Evolutionary conservation across 2,113 vertebrate species (phyloP), one percentile per base, ranked within the genome.

Genomic region (Castor canadensis): DNA sequence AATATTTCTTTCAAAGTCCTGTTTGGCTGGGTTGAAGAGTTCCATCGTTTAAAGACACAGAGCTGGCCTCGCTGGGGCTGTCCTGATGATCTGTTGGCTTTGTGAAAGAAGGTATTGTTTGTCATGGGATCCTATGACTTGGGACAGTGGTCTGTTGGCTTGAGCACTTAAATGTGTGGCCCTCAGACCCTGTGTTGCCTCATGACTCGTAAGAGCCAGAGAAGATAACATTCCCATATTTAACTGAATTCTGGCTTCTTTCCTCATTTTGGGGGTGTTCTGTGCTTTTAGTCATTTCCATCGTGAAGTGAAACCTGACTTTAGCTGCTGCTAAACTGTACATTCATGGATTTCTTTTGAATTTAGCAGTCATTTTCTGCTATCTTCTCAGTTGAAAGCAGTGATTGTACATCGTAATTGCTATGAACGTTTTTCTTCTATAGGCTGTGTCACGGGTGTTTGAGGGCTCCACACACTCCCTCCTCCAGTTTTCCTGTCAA

Each of bases 41-140:
- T 88, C 85, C 62, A 16, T 85, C 85, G 10, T 28, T 60, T 60
- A 60, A 60, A 60, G 28, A 60, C 6, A 95, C 86, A 30, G 64
- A 9, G 12, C 40, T 60, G 43, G 28, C 54, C 49, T 49, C 26
- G 30, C 69, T 30, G 35, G 49, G 69, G 58, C 71, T 30, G 83
- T 96, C 89, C 47, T 17, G 47, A 30, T 72, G 58, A 40, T 94
- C 28, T 40, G 4, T 54, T 76, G 92, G 64, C 84, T 89, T 95
- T 49, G 15, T 72, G 43, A 94, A 95, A 95, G 93, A 83, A 91
- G 87, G 90, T 79, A 80, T 58, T 93, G 80, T 93, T 89, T 85
- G 77, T 58, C 38, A 54, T 45, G 83, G 79, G 38, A 85, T n/a
- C n/a, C n/a, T n/a, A n/a, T n/a, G n/a, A n/a, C 58, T 35, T 24